Conservation (phyloP, 2,113 vertebrate genomes). For the Pteronura brasiliensis region DNA sequence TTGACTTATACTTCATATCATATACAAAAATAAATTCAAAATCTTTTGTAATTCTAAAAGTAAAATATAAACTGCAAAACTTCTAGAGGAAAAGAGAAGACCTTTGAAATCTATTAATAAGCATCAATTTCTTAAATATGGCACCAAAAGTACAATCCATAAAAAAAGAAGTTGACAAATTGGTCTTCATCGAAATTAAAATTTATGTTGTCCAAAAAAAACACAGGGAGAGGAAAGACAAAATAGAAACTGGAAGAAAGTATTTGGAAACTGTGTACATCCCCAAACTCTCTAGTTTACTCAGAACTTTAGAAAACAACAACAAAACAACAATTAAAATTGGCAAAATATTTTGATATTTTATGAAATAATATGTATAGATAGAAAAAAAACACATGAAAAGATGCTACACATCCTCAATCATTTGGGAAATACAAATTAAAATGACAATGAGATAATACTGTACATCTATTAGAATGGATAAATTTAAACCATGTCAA, state of each 20-base stretch:
- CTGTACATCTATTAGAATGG: background rate
- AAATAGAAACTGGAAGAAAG: background rate
- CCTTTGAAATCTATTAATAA: background rate
- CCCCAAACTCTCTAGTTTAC: background rate
- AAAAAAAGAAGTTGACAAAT: background rate
- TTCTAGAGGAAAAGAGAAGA: background rate
- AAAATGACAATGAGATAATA: background rate
- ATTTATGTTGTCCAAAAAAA: background rate
- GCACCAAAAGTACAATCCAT: background rate
- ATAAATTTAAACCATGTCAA: background rate
- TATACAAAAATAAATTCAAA: background rate
- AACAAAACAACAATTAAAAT: background rate
- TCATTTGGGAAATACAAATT: background rate
- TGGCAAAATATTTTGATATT: background rate
- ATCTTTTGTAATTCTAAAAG: background rate
- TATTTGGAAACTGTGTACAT: background rate
- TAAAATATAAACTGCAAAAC: background rate
- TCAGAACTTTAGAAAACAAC: background rate
- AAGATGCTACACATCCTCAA: background rate
- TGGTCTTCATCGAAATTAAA: background rate
- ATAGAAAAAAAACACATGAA: background rate
- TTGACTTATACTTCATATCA: background rate
- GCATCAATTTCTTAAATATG: background rate
- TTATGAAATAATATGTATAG: background rate
- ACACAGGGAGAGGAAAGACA: background rate